Conservation (phyloP, 2,797 vertebrate genomes). For the Pygocentrus nattereri region DNA sequence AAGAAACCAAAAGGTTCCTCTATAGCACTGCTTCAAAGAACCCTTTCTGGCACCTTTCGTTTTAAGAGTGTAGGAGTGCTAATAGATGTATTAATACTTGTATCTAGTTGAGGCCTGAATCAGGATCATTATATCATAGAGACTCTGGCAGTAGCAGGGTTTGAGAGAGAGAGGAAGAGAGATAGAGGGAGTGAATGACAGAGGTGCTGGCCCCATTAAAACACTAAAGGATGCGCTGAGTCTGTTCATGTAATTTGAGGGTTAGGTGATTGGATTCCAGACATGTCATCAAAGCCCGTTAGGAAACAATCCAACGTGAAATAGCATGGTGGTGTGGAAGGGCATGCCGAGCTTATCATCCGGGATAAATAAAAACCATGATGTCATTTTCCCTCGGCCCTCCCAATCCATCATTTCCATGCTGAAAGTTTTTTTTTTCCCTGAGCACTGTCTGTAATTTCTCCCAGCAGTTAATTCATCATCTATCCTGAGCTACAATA, state of each 20-base stretch:
- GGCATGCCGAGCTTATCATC: conserved; percentile 67
- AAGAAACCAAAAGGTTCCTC: too few species aligned
- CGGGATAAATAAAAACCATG: conserved; percentile 77
- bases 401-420: conserved; percentile 76
- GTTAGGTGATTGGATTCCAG: conserved; percentile 75
- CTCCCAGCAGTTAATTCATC: conserved; percentile 83
- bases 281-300: conserved; percentile 76
- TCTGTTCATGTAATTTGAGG: conserved; percentile 68
- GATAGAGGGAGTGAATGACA: conserved; percentile 57
- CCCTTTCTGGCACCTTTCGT: background rate
- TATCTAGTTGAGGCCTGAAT: conserved; percentile 19
- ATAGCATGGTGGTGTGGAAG: conserved; percentile 64
- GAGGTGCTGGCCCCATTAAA: conserved; percentile 69
- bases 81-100: conserved; percentile 23
- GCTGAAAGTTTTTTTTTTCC: conserved; percentile 64
- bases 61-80: background rate
- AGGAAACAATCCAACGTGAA: conserved; percentile 76
- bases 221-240: conserved; percentile 59
- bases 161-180: conserved; percentile 15
- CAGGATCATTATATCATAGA: conserved; percentile 39
- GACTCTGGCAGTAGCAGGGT: conserved; percentile 12
- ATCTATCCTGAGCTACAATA: conserved; percentile 67
- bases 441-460: conserved; percentile 77
- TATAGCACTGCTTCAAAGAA: too few species aligned
- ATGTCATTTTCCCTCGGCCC: conserved; percentile 69